Evolutionary conservation across 2,888 invertebrate species (phyloP), one percentile per base, ranked within the genome.

Genomic region (Chorisops tibialis): DNA sequence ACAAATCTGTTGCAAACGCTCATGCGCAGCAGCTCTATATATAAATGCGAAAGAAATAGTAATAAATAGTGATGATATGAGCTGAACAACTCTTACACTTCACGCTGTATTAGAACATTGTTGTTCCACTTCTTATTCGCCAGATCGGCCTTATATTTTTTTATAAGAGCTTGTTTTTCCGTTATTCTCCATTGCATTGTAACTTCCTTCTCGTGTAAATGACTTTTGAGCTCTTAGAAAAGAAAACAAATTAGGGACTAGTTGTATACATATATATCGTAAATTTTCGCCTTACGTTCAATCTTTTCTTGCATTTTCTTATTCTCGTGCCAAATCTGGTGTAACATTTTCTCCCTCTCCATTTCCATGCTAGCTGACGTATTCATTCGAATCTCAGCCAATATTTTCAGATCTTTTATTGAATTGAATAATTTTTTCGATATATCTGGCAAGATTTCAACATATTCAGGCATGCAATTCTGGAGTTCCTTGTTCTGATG

Each of bases 71-170:
- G 11, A 14, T 18, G 4, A 6, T 48, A 4, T 16, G 18, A 7
- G 6, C 6, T 19, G 19, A 18, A 48, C 7, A 48, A 4, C 6
- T 43, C 47, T n/a, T 66, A 72, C 72, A 72, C 68, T 69, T 71
- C 71, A 35, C 68, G 67, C 63, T 71, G 69, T 4, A 72, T 69
- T 24, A 68, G 68, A 4, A 71, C 65, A 51, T 68, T 70, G 59
- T 71, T 72, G 11, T 71, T 69, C 69, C 70, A 71, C 63, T 69
- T 72, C 5, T 68, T 69, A 12, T 65, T 56, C 2, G 72, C 68
- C 51, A 72, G 64, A 61, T 70, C 69, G 18, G 69, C 68, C 61
- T 70, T 70, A 62, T 69, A 70, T 61, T 71, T 72, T 45, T 70
- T 67, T 14, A 71, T 70, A 2, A 71, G 62, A 9, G 67, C 64